These are phyloP conservation scores for Sminthurides bifidus DNA, from an alignment of 1,140 invertebrate genomes.

Conservation along the genomic window DNA sequence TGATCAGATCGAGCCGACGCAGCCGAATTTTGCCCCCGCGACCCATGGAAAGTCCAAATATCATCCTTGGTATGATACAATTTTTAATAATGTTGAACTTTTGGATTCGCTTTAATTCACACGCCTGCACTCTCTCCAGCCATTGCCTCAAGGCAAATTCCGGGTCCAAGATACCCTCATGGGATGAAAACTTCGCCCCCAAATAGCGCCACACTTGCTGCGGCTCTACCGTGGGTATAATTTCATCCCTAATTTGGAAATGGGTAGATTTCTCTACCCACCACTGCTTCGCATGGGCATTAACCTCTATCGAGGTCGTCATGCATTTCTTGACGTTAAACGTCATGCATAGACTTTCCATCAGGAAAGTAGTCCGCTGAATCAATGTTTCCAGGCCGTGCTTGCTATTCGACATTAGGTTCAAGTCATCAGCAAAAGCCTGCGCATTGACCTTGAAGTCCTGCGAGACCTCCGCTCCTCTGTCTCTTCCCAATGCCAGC, in stretches of 20 bases:
- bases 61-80: not conserved
- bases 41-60: not conserved
- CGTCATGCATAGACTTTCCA: not conserved
- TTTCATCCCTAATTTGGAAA: not conserved
- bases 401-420: conserved; percentile 21
- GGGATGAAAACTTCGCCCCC: not conserved
- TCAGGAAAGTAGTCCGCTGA: not conserved
- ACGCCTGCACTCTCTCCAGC: not conserved
- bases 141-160: not conserved
- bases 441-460: conserved; percentile 15
- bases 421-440: conserved; percentile 36
- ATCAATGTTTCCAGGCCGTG: conserved; percentile 12
- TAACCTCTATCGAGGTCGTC: not conserved
- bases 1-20: not conserved
- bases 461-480: not conserved
- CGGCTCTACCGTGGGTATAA: not conserved
- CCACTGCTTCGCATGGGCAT: not conserved
- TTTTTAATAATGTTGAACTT: not conserved
- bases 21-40: not conserved
- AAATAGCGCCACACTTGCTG: conserved; percentile 1
- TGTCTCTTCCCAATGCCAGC: conserved; percentile 7
- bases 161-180: not conserved
- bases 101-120: conserved; percentile 1
- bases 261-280: not conserved
- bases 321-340: conserved; percentile 6